Evolutionary conservation across 1,140 invertebrate species (phyloP), one percentile per base, ranked within the genome.

Genomic region (Nymphalis io): DNA sequence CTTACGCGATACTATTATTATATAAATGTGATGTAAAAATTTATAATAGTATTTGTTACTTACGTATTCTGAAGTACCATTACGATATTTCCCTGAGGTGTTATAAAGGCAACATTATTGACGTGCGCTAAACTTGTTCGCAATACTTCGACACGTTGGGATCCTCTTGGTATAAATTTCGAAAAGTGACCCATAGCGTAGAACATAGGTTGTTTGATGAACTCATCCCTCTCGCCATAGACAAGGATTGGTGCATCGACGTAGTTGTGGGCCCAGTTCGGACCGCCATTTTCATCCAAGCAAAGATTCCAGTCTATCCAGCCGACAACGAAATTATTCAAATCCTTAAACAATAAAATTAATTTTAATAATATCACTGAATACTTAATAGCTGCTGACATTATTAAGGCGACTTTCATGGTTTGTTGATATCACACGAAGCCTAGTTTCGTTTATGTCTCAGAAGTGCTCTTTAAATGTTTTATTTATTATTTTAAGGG

Each of bases 301-400:
- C 94, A 95, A 0, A 98, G 87, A 87, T 98, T 98, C 98, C 97
- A 98, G 83, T 98, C 97, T 4, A 96, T 93, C 96, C 96, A 98
- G 3, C 96, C 95, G 82, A 93, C 94, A 67, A 93, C 93, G 82
- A 89, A 94, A 80, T 96, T 93, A 73, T 95, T 95, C 48, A 97
- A 82, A 87, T 96, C 95, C 94, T 96, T 87, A 1, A 92, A 81
- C 13, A 57, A 40, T 42, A 38, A 44, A 20, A 51, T 27, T 38
- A 63, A 48, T 63, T 63, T 12, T 20, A n/a, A 20, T 20, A n/a
- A 20, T 42, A 27, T 15, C n/a, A 38, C n/a, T 20, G 38, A n/a
- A 20, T 60, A 1, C 16, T 60, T 15, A 11, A 33, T 8, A 33
- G 27, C 27, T 33, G 1, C 27, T 8, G 6, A 33, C 6, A 33